Percentiles rank a stretch among this genome's conserved stretches.
Conservation (phyloP, 2,797 vertebrate species). For the Numenius phaeopus region DNA sequence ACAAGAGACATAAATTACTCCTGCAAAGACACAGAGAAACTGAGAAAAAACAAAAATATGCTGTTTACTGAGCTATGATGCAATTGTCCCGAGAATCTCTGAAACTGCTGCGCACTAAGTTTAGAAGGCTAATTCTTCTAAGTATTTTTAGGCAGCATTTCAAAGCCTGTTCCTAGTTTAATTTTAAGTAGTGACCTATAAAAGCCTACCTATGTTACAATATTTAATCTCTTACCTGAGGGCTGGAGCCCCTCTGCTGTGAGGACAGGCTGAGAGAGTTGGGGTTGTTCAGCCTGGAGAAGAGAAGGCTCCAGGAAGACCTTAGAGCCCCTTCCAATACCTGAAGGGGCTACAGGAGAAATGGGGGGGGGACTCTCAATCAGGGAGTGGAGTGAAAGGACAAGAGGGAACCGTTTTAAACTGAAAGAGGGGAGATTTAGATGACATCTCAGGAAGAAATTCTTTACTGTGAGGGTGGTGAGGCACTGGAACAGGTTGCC, state of each 20-base stretch:
- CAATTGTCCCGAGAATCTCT: background rate
- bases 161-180: background rate
- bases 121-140: background rate
- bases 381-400: background rate
- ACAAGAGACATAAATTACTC: background rate
- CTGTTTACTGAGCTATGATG: background rate
- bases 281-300: background rate
- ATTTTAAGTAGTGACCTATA: background rate
- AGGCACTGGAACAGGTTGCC: background rate
- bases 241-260: background rate
- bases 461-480: background rate
- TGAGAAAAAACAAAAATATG: background rate
- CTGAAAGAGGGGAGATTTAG: background rate
- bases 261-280: background rate
- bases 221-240: background rate
- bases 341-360: background rate
- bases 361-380: background rate
- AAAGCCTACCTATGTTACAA: accelerated
- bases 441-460: background rate
- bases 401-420: background rate
- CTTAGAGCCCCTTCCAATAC: background rate
- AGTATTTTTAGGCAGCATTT: background rate
- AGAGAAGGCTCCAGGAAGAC: background rate
- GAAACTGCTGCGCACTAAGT: background rate
- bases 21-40: background rate